Base-by-base conservation (phyloP, 37 sponge, comb jelly and placozoan species). In the Bolinopsis microptera region DNA sequence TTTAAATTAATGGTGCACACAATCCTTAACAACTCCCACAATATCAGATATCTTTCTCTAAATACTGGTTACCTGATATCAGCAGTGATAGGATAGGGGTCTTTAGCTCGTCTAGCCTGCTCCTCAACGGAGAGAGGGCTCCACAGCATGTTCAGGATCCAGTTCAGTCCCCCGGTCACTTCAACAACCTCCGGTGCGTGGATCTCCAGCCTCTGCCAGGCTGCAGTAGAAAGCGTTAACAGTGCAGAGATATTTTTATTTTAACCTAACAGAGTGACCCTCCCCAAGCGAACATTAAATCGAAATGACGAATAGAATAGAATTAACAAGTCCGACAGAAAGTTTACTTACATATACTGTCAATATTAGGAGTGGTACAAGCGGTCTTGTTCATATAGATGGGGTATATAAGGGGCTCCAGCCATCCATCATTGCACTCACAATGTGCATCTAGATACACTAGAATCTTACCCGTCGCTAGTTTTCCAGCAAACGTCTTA, bases 61-160 rank as follows among this genome's bases (percentile, higher is more conserved):
- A n/a, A n/a, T n/a, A n/a, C n/a, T n/a, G n/a, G 61, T 72, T 5
- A 82, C 83, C 38, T 31, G 38, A 82, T 82, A 82, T 82, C 83
- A 23, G 83, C 83, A 35, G 83, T 82, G 22, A 32, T 2, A 30
- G 83, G 83, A 36, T 82, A 82, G 24, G 83, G 83, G 31, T 82
- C 83, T 30, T 36, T 32, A 30, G 83, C 36, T 2, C 83, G 24
- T 35, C 83, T 82, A 9, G 36, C 38, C 83, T 82, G 83, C 38
- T 82, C 83, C 38, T 35, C 5, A 21, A 23, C 38, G 24, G 83
- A 82, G 83, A 82, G 83, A 35, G 83, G 83, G 83, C 83, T 82
- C 83, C 83, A 82, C 83, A 82, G 83, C 83, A 82, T 82, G 83
- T 82, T 82, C 8, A 82, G 38, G 35, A 82, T 82, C 83, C 83